These are phyloP conservation scores for Meliscaeva auricollis DNA, from an alignment of 2,888 invertebrate species.

Conservation along the genomic window DNA sequence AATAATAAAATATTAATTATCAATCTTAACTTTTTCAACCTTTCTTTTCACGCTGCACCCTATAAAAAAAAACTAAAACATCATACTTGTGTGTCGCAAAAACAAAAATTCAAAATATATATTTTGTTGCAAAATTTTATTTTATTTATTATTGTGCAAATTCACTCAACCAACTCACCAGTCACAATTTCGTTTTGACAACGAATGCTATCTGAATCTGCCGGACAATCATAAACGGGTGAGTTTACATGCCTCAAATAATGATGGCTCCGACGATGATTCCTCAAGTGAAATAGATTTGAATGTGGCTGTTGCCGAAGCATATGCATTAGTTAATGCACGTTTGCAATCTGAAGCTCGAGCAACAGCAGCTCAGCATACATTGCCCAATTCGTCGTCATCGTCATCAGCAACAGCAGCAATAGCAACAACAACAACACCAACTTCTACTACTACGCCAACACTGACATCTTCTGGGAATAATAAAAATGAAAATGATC, in stretches of 20 bases:
- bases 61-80: too few species aligned
- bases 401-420: conserved; percentile 64
- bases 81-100: too few species aligned
- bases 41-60: conserved; percentile 78
- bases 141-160: too few species aligned
- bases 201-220: conserved; percentile 98
- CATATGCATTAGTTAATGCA: conserved; percentile 71
- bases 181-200: conserved; percentile 99
- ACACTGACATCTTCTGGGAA: conserved; percentile 5
- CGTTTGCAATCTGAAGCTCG: conserved; percentile 77
- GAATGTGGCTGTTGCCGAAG: conserved; percentile 72
- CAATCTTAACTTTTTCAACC: conserved; percentile 61
- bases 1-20: conserved; percentile 47
- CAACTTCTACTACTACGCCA: conserved; percentile 44
- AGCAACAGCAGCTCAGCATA: conserved; percentile 77
- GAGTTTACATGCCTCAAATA: conserved; percentile 85
- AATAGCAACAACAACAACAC: conserved; percentile 30
- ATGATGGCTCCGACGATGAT: conserved; percentile 64
- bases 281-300: conserved; percentile 72
- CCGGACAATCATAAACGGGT: conserved; percentile 99
- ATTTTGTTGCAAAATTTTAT: too few species aligned
- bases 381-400: conserved; percentile 65
- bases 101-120: too few species aligned
- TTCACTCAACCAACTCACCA: conserved; percentile 84
- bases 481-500: conserved; percentile 42